phyloP scores from a whole-genome alignment of 2,113 vertebrate genomes.

The Corythaixoides concolor region DNA sequence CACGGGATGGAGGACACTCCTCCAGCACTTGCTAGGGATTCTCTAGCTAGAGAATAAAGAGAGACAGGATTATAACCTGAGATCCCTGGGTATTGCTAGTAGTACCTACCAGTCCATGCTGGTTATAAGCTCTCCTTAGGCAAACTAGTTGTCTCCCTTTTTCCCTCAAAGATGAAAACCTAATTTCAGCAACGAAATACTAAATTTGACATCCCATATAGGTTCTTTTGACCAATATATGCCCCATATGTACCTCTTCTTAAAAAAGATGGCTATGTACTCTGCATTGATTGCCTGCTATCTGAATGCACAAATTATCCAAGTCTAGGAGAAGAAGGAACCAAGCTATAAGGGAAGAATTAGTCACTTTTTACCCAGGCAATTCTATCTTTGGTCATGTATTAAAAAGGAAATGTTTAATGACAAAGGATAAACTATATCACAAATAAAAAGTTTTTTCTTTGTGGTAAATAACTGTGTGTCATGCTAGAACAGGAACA shows the following conservation, averaged over 20 bases:
- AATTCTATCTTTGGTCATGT: background rate
- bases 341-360: background rate
- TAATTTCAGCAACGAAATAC: background rate
- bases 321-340: background rate
- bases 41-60: background rate
- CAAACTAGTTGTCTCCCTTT: background rate
- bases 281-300: background rate
- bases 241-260: background rate
- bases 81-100: background rate
- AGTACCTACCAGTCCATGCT: background rate
- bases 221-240: background rate
- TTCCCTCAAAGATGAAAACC: background rate
- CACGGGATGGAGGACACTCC: rapidly evolving
- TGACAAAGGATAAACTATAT: background rate
- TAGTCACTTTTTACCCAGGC: background rate
- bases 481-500: background rate
- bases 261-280: background rate
- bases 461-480: background rate
- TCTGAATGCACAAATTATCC: background rate
- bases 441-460: background rate
- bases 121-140: background rate
- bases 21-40: background rate
- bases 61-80: background rate
- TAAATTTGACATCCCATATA: background rate
- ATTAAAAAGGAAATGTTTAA: background rate